Conservation (phyloP, 2,797 vertebrate genomes). For the Melanogrammus aeglefinus region DNA sequence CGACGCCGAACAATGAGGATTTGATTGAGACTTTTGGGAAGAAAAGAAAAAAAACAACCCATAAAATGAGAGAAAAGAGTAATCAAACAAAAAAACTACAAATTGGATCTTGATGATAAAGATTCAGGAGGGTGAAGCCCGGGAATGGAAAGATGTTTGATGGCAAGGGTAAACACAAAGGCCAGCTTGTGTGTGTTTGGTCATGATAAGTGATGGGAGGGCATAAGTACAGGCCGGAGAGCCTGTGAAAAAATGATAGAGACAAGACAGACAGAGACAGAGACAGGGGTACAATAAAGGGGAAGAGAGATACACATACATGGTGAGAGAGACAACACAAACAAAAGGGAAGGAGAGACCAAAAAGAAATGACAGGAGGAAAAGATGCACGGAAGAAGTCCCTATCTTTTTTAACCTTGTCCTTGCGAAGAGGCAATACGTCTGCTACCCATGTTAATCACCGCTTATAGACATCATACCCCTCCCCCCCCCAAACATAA, state of each 20-base stretch:
- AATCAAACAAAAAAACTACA: too few species aligned
- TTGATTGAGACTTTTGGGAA: too few species aligned
- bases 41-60: too few species aligned
- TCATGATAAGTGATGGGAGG: slow-evolving; percentile 27
- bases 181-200: slow-evolving; percentile 31
- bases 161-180: slow-evolving; percentile 3
- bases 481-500: not conserved
- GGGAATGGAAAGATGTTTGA: not conserved
- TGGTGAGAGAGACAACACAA: not conserved
- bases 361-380: not conserved
- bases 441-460: slow-evolving; percentile 25
- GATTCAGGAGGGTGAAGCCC: too few species aligned
- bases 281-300: not conserved
- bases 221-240: slow-evolving; percentile 4
- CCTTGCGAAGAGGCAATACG: not conserved
- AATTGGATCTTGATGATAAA: too few species aligned
- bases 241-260: not conserved
- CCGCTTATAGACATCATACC: slow-evolving; percentile 5
- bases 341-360: not conserved
- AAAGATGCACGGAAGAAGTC: not conserved
- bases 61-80: too few species aligned
- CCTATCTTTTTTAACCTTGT: not conserved
- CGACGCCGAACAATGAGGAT: too few species aligned
- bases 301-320: not conserved
- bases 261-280: not conserved